phyloP scores from a whole-genome alignment of 2,797 vertebrate genomes.

The Amniataba percoides region DNA sequence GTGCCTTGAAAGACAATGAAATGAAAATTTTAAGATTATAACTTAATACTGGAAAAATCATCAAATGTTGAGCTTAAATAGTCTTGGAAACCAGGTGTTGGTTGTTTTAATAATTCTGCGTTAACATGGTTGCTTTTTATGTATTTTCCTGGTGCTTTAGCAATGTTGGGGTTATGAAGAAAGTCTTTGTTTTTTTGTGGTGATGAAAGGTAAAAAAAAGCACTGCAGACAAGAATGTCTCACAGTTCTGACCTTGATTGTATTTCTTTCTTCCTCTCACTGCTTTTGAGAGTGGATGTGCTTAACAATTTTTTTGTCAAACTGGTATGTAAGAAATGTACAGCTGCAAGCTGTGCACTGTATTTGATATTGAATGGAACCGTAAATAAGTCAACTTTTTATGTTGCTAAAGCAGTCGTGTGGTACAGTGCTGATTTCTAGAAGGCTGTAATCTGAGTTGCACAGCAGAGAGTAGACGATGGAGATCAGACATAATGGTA shows the following conservation, averaged over 20 bases:
- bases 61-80: not conserved
- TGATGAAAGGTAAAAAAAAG: not conserved
- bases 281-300: not conserved
- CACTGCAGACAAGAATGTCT: no score
- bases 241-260: not conserved
- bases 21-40: no score
- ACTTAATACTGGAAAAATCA: not conserved
- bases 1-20: no score
- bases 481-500: constrained; percentile 62
- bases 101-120: not conserved
- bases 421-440: not conserved
- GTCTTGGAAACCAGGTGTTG: not conserved
- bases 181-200: not conserved
- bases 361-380: not conserved
- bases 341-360: not conserved
- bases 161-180: not conserved
- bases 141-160: not conserved
- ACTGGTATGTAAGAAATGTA: constrained; percentile 1
- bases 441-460: constrained; percentile 19
- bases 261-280: not conserved
- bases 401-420: not conserved
- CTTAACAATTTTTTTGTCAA: constrained; percentile 1
- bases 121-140: not conserved
- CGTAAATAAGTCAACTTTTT: not conserved
- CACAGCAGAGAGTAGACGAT: constrained; percentile 9